Percentiles rank a stretch among this genome's conserved stretches.
Evolutionary conservation across 2,797 vertebrate genomes (phyloP).

Genomic region (Thalassophryne amazonica): DNA sequence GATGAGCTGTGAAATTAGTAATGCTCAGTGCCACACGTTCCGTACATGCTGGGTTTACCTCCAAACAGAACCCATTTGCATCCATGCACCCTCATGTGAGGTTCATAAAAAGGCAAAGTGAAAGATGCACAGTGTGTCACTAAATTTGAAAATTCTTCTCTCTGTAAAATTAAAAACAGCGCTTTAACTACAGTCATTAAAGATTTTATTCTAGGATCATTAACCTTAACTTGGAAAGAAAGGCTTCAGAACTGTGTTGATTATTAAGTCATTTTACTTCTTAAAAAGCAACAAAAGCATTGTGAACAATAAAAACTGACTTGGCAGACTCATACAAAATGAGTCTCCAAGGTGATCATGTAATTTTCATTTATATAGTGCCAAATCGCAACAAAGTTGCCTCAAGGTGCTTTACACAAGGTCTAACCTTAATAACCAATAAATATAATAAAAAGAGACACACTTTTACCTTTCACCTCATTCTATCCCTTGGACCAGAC

Average conservation of each 20-base stretch:
- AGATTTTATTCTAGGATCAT: too few species aligned
- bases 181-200: too few species aligned
- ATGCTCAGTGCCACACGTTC: constrained; percentile 31
- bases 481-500: too few species aligned
- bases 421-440: too few species aligned
- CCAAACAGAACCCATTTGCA: constrained; percentile 51
- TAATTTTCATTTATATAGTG: too few species aligned
- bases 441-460: too few species aligned
- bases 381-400: too few species aligned
- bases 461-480: too few species aligned
- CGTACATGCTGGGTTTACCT: constrained; percentile 35
- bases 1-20: constrained; percentile 50
- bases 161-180: too few species aligned
- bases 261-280: constrained; percentile 5
- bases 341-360: too few species aligned
- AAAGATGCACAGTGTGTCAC: constrained; percentile 23
- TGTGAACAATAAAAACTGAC: constrained; percentile 38
- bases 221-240: background rate
- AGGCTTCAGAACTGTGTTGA: constrained; percentile 1
- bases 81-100: constrained; percentile 51
- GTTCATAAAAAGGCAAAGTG: constrained; percentile 37
- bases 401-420: too few species aligned
- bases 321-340: constrained; percentile 34
- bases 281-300: constrained; percentile 1
- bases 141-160: too few species aligned